phyloP scores from a whole-genome alignment of 2,888 invertebrate genomes.

The Cyaniris semiargus region DNA sequence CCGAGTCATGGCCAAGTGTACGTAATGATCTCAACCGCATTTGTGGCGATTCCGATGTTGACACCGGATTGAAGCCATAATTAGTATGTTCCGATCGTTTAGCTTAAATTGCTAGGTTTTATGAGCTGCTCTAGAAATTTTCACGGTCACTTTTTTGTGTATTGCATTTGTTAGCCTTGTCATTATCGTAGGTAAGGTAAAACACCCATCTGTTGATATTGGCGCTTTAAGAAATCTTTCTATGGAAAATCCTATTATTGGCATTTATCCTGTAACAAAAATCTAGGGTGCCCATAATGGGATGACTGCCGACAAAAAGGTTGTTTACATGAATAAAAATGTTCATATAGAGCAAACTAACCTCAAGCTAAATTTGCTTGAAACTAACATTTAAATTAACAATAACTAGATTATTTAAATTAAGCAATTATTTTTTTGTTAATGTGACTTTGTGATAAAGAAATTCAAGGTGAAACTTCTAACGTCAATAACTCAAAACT shows the following conservation, averaged over 20 bases:
- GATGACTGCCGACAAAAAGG: not conserved
- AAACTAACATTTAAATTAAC: too few relatives aligned
- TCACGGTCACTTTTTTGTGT: not conserved
- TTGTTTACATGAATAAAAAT: too few relatives aligned
- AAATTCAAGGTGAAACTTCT: too few relatives aligned
- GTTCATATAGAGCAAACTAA: too few relatives aligned
- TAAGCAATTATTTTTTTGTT: too few relatives aligned
- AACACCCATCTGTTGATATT: not conserved
- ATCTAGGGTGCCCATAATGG: not conserved
- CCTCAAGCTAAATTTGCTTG: too few relatives aligned
- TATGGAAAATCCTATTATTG: not conserved
- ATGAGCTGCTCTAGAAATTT: not conserved
- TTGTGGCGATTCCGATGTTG: constrained; percentile 38
- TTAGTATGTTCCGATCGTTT: constrained; percentile 6
- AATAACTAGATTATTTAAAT: too few relatives aligned
- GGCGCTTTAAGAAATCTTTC: not conserved
- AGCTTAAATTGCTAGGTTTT: not conserved
- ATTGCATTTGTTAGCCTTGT: too few relatives aligned
- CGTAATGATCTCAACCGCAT: constrained; percentile 55
- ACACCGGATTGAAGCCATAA: constrained; percentile 11
- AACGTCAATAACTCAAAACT: too few relatives aligned
- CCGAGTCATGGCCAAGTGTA: constrained; percentile 73
- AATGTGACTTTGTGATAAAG: too few relatives aligned
- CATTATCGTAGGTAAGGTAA: too few relatives aligned
- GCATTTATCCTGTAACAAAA: not conserved